Base-by-base conservation (phyloP, 35 echinoderm and acorn worm species). In the Ophioderma brevispina region DNA sequence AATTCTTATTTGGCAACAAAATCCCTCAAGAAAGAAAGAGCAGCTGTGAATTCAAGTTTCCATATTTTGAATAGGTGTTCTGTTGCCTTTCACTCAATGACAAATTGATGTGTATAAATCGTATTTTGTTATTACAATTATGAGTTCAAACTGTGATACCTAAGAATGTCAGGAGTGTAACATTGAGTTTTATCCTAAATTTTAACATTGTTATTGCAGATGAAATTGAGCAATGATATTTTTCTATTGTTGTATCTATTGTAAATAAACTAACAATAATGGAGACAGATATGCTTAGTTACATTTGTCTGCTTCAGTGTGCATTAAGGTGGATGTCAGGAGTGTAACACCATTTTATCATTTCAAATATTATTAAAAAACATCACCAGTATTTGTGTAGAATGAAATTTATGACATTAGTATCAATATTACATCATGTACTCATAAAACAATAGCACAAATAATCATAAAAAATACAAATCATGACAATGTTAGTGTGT, bases 211-310 rank as follows among this genome's bases (percentile, higher is more conserved):
- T 76, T 76, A 4, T 76, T 76, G 75, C 23, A 76, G 75, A 76
- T 76, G 75, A 76, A 76, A 76, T 76, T 76, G 75, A 76, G 75
- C 75, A 76, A 76, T 76, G 5, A 76, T 76, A 76, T 25, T 76
- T 76, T 76, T 76, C 75, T 76, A 25, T 76, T 76, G 75, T 76
- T 76, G 75, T 76, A 76, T 76, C 75, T 76, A 76, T 4, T 76
- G 75, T 25, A 35, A 76, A 76, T 76, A 76, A 76, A 76, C 23
- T 4, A 25, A 25, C 23, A 76, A 76, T 8, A 25, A 76, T 76
- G 75, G 4, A 76, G 75, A 25, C 23, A 76, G 75, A 25, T 76
- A 76, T 76, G 23, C 23, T 76, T 25, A 76, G 23, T 76, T 76
- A 76, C 23, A 4, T 8, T 76, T 76, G 75, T 76, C n/a, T n/a